Conservation (phyloP, 2,888 invertebrate species). For the Pristionchus mayeri region DNA sequence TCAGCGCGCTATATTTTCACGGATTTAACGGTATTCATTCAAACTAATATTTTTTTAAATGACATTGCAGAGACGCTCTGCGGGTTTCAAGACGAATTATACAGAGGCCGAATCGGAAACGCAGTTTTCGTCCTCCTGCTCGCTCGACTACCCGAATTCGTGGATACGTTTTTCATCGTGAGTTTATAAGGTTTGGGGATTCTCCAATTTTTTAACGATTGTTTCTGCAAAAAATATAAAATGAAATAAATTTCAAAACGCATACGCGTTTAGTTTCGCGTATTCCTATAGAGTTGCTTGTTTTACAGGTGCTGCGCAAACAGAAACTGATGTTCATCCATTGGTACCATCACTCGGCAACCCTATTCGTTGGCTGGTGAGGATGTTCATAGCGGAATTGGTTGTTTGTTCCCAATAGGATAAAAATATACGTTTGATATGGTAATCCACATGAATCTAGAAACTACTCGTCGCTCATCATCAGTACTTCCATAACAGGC, state of each 20-base stretch:
- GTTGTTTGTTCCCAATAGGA: too few relatives aligned
- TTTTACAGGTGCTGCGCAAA: slow-evolving; percentile 6
- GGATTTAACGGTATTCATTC: slow-evolving; percentile 55
- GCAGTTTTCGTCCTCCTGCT: slow-evolving; percentile 68
- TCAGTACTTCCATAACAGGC: slow-evolving; percentile 63
- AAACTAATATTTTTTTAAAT: too few relatives aligned
- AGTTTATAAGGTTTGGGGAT: background rate
- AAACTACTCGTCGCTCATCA: too few relatives aligned
- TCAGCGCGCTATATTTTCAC: slow-evolving; percentile 53
- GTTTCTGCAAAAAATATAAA: background rate
- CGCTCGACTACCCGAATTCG: slow-evolving; percentile 64
- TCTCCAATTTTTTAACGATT: background rate
- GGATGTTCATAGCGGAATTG: background rate
- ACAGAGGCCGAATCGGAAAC: slow-evolving; percentile 63
- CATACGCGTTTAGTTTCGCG: too few relatives aligned
- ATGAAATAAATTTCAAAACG: background rate
- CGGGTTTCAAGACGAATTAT: slow-evolving; percentile 51
- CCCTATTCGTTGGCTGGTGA: slow-evolving; percentile 49
- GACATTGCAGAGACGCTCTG: background rate
- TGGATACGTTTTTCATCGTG: slow-evolving; percentile 1
- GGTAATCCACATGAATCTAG: background rate
- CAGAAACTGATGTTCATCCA: slow-evolving; percentile 66
- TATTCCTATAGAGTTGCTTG: too few relatives aligned
- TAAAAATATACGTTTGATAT: slow-evolving; percentile 52
- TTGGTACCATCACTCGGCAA: slow-evolving; percentile 60